phyloP scores from a whole-genome alignment of 2,113 vertebrate species.

The Protobothrops mucrosquamatus region DNA sequence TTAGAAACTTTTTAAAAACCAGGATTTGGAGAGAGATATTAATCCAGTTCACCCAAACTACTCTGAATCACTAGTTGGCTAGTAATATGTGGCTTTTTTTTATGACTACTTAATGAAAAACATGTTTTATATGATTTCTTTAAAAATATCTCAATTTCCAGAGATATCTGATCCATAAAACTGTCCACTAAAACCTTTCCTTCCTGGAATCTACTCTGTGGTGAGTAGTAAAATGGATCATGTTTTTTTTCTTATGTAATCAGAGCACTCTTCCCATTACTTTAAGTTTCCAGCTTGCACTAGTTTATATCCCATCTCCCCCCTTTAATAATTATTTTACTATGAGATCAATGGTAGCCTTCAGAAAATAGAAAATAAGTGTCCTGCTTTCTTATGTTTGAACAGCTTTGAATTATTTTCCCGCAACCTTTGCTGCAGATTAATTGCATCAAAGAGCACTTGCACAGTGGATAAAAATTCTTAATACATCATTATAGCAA shows the following conservation, averaged over 20 bases:
- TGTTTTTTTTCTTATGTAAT: slow-evolving; percentile 32
- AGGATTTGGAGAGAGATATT: not conserved
- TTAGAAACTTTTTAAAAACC: not conserved
- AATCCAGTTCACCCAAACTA: slow-evolving; percentile 20
- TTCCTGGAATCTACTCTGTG: slow-evolving; percentile 20
- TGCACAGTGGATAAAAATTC: slow-evolving; percentile 59
- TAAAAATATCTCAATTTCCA: not conserved
- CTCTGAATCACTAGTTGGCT: slow-evolving; percentile 14
- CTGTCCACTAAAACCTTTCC: not conserved
- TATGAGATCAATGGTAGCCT: slow-evolving; percentile 39
- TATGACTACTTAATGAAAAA: slow-evolving; percentile 24
- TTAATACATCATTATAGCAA: slow-evolving; percentile 66
- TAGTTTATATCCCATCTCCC: slow-evolving; percentile 24
- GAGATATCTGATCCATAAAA: slow-evolving; percentile 14
- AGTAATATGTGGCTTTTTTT: slow-evolving; percentile 21
- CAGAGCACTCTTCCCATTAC: slow-evolving; percentile 2
- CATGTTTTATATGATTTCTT: not conserved
- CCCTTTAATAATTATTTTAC: slow-evolving; percentile 39
- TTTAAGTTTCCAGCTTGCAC: slow-evolving; percentile 33
- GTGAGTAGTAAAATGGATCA: slow-evolving; percentile 32
- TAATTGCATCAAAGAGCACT: slow-evolving; percentile 66
- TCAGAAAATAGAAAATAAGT: slow-evolving; percentile 49
- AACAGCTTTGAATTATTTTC: slow-evolving; percentile 57
- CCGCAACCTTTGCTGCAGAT: slow-evolving; percentile 65
- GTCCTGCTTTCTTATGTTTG: slow-evolving; percentile 43